These are phyloP conservation scores for Porphyrio hochstetteri DNA, from an alignment of 2,113 vertebrate species.

Conservation along the genomic window DNA sequence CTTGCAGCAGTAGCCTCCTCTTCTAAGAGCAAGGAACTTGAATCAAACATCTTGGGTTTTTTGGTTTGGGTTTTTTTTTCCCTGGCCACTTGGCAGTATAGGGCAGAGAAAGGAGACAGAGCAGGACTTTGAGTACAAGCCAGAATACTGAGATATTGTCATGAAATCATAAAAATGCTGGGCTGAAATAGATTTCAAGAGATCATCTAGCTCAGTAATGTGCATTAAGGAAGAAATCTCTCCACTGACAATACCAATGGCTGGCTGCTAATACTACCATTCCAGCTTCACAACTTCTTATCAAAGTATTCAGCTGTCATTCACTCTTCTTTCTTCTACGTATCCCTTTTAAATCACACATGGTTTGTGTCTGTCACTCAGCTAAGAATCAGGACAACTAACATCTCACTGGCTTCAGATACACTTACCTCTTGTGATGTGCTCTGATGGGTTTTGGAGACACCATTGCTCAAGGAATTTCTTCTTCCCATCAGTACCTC, in stretches of 20 bases:
- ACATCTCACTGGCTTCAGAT: background rate
- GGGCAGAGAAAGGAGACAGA: background rate
- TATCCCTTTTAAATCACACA: background rate
- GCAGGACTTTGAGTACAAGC: background rate
- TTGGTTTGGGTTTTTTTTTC: background rate
- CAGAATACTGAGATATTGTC: background rate
- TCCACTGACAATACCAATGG: background rate
- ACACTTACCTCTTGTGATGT: background rate
- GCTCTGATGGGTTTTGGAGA: background rate
- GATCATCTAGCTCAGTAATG: background rate
- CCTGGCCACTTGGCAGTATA: background rate
- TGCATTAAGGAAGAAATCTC: background rate
- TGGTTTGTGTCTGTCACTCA: background rate
- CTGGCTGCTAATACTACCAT: background rate
- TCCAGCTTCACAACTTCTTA: background rate
- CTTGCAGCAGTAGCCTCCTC: background rate
- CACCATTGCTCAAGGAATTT: constrained; percentile 30
- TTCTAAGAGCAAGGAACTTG: background rate
- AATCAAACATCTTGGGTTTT: background rate
- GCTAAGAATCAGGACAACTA: background rate
- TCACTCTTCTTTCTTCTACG: no score
- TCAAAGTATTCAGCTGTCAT: background rate
- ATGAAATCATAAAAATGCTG: background rate
- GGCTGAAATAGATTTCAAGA: background rate
- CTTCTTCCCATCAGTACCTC: constrained; percentile 44